Evolutionary conservation across 2,888 invertebrate species (phyloP), one percentile per base, ranked within the genome.

Genomic region (Branchipolynoe longqiensis): DNA sequence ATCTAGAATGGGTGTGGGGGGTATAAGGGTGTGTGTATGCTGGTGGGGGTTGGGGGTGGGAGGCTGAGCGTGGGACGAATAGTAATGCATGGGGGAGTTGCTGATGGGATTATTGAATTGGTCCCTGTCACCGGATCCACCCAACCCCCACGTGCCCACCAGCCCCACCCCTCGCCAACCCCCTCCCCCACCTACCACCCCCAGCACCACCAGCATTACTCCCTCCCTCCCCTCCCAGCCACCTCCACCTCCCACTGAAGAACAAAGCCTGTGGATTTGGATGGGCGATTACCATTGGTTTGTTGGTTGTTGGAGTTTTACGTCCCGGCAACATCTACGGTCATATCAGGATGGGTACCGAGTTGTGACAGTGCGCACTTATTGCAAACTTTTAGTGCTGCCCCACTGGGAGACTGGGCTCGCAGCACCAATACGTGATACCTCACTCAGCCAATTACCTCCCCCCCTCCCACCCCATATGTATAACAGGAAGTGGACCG

Each of bases 91-190:
- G 58, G 25, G 58, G 25, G n/a, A n/a, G 58, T 25, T n/a, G 58
- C 58, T 58, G 58, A 58, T 58, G 58, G 58, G 58, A 58, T 58
- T 58, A 58, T 58, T 58, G 58, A 58, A 58, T 58, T 58, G 58
- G 58, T 58, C 18, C 12, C 58, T n/a, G 58, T 58, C 58, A 58
- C 58, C 58, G 25, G 58, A 58, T 58, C 12, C 58, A 4, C 58
- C 58, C n/a, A 8, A 4, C 22, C 58, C 4, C 58, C 58, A 58
- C n/a, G 58, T 18, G 18, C 8, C 8, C 8, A 48, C 8, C 8
- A 18, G 48, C 48, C 18, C 8, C 48, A 48, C 8, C 48, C 8
- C 18, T 8, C 48, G 8, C 18, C n/a, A n/a, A n/a, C n/a, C n/a
- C n/a, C n/a, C n/a, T n/a, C n/a, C n/a, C n/a, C n/a, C n/a, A n/a